Conservation (phyloP, 1,140 invertebrate genomes). For the Drosophila pallidifrons region DNA sequence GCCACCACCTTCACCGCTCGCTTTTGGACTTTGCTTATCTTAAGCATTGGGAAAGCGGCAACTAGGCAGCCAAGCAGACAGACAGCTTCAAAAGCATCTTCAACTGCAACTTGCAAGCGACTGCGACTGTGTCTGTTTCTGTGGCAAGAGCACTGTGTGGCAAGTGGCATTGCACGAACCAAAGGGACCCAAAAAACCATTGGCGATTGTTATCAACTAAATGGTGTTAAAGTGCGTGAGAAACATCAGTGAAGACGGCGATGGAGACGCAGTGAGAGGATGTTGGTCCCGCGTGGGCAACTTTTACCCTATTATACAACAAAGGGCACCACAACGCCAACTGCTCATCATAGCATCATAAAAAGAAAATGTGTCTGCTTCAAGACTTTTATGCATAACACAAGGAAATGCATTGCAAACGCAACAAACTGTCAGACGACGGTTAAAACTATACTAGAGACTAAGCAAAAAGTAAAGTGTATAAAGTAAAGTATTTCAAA, state of each 20-base stretch:
- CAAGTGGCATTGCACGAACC: conserved; percentile 74
- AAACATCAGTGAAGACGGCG: conserved; percentile 52
- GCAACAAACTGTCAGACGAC: conserved; percentile 16
- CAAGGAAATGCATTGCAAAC: conserved; percentile 43
- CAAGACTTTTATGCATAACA: conserved; percentile 36
- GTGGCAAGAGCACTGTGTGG: conserved; percentile 43
- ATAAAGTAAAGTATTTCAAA: conserved; percentile 33
- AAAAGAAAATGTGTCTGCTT: conserved; percentile 27
- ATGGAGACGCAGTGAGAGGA: conserved; percentile 27
- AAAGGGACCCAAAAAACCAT: conserved; percentile 23
- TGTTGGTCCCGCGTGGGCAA: conserved; percentile 39
- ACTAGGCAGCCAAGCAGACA: not conserved
- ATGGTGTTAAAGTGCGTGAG: conserved; percentile 83
- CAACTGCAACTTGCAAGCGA: conserved; percentile 30
- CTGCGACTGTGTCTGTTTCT: conserved; percentile 6
- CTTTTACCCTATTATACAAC: conserved; percentile 75
- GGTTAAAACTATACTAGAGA: conserved; percentile 46
- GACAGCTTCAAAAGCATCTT: conserved; percentile 36
- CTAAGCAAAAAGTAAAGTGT: not conserved
- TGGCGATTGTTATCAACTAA: conserved; percentile 80
- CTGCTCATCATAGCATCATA: conserved; percentile 14
- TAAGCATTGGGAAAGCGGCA: conserved; percentile 66
- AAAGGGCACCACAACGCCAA: conserved; percentile 26
- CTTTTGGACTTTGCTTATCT: conserved; percentile 78
- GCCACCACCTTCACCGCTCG: conserved; percentile 68